phyloP scores from a whole-genome alignment of 2,113 vertebrate genomes.

The Acanthochromis polyacanthus region DNA sequence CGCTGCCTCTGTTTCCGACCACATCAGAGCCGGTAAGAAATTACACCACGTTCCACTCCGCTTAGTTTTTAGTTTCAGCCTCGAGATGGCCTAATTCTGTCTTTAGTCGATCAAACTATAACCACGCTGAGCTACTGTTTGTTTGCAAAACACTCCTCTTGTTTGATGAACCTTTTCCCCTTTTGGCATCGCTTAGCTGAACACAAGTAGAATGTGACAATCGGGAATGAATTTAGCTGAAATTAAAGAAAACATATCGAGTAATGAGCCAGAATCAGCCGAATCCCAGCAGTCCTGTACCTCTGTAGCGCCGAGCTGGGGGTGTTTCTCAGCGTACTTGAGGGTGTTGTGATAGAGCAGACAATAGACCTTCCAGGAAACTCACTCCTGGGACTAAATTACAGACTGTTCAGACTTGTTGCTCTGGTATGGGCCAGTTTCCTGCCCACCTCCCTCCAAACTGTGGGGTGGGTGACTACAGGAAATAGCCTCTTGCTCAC shows the following conservation, averaged over 20 bases:
- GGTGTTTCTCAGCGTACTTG: conserved; percentile 40
- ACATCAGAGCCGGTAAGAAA: conserved; percentile 64
- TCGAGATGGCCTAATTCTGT: not conserved
- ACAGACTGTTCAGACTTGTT: conserved; percentile 50
- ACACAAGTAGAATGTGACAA: not conserved
- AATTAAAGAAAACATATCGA: not conserved
- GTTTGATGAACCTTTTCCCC: not conserved
- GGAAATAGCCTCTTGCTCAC: conserved; percentile 51
- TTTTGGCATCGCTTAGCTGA: not conserved
- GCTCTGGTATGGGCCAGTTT: conserved; percentile 60
- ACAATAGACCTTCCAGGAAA: conserved; percentile 73
- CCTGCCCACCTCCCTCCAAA: conserved; percentile 54
- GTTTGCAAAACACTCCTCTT: conserved; percentile 10
- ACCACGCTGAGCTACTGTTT: conserved; percentile 22
- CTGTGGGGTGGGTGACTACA: conserved; percentile 35
- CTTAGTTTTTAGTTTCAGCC: conserved; percentile 8
- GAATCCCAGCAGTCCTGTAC: not conserved
- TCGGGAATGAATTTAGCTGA: not conserved
- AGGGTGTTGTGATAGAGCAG: conserved; percentile 29
- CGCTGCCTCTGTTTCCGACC: conserved; percentile 51
- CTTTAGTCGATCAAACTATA: conserved; percentile 14
- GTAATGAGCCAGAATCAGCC: not conserved
- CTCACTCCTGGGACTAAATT: conserved; percentile 52
- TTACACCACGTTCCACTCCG: not conserved
- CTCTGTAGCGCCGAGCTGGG: not conserved